Base-by-base conservation (phyloP, 2,888 invertebrate genomes). In the Pasiphila rectangulata region DNA sequence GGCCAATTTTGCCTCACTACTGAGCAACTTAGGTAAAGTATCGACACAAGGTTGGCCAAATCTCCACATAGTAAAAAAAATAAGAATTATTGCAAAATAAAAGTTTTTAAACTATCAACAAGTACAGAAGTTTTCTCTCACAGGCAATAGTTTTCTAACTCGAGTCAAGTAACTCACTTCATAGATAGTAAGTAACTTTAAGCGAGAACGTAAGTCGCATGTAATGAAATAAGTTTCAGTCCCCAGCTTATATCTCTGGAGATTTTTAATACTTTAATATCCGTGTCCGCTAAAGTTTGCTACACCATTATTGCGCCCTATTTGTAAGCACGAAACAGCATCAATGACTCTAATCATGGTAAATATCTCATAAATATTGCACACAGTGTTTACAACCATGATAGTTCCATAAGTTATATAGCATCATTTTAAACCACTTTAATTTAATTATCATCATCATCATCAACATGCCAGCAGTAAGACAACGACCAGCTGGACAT, bases 181-280 rank as follows among this genome's bases (percentile, higher is more conserved):
- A 27, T 23, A 36, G 30, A 42, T 21, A 15, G 16, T 36, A 27
- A 27, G 6, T 25, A 9, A 30, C 15, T 17, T 32, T 16, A 9
- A 17, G 32, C 32, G 32, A 37, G 57, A 56, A 57, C 65, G 56
- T 72, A 75, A 78, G 72, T 69, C 69, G 45, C 60, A 58, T 64
- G 60, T 74, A 76, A 78, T 78, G 75, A 78, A 77, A 77, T 75
- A 78, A 78, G 75, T 78, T 78, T 69, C 45, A 57, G 59, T 61
- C 38, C 13, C 35, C 16, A 35, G 17, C 37, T 21, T 46, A 57
- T 57, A 55, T 57, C 49, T 46, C 27, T 39, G 50, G 49, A 59
- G 57, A 61, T 64, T 64, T 65, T 63, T 64, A 69, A 68, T 69
- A 66, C 69, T 71, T 72, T 67, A 67, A 69, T 71, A 69, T 67